Conservation (phyloP, 2,888 invertebrate species). For the Nipponacmea schrenckii region DNA sequence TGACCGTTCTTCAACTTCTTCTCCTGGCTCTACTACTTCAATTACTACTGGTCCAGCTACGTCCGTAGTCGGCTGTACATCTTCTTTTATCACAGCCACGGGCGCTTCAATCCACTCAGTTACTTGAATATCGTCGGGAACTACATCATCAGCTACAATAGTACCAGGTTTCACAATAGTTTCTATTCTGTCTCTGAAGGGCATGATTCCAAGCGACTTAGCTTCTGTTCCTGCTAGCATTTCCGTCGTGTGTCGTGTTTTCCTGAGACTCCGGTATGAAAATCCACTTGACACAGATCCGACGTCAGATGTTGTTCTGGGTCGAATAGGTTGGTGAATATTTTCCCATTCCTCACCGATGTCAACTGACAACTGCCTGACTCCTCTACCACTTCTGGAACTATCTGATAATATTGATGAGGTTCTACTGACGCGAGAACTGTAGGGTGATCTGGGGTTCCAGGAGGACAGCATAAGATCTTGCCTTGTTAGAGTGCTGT, state of each 20-base stretch:
- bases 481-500: not conserved
- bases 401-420: constrained; percentile 13
- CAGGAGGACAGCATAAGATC: not conserved
- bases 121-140: not conserved
- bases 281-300: constrained; percentile 10
- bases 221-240: not conserved
- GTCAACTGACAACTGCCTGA: constrained; percentile 32
- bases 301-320: constrained; percentile 14
- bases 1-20: not conserved
- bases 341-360: constrained; percentile 51
- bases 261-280: constrained; percentile 14
- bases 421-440: not conserved
- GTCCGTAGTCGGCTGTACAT: not conserved
- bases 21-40: not conserved
- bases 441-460: constrained; percentile 15
- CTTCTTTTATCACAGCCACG: constrained; percentile 6
- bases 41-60: constrained; percentile 1
- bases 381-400: not conserved
- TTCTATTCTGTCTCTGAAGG: not conserved
- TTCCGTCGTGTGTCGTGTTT: not conserved
- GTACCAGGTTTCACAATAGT: not conserved
- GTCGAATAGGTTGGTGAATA: constrained; percentile 26
- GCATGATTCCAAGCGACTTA: not conserved
- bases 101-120: not conserved
- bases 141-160: not conserved